Evolutionary conservation across 2,888 invertebrate species (phyloP).

Genomic region (Cheilosia urbana): DNA sequence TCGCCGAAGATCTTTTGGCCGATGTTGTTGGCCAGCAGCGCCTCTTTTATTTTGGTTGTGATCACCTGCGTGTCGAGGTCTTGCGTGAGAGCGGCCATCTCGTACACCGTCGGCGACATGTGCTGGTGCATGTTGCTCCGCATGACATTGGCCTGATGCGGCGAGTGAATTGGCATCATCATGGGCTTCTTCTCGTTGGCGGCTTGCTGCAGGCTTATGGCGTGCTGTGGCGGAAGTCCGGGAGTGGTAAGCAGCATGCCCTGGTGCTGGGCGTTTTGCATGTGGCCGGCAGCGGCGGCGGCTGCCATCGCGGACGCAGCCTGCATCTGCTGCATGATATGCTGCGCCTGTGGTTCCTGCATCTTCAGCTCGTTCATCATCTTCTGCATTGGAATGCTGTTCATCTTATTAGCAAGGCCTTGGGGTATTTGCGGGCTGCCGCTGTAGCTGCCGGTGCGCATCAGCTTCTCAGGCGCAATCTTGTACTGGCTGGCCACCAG

Average conservation of each 20-base stretch:
- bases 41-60: slow-evolving; percentile 98
- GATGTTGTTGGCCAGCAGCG: slow-evolving; percentile 97
- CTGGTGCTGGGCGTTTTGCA: slow-evolving; percentile 82
- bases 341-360: slow-evolving; percentile 88
- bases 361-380: slow-evolving; percentile 91
- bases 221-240: slow-evolving; percentile 90
- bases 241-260: slow-evolving; percentile 90
- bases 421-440: slow-evolving; percentile 90
- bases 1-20: slow-evolving; percentile 99
- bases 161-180: slow-evolving; percentile 86
- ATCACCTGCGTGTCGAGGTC: slow-evolving; percentile 98
- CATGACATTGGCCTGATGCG: slow-evolving; percentile 88
- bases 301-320: slow-evolving; percentile 84
- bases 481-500: slow-evolving; percentile 98
- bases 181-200: slow-evolving; percentile 85
- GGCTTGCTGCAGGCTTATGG: slow-evolving; percentile 88
- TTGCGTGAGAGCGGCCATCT: slow-evolving; percentile 98
- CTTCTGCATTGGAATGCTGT: slow-evolving; percentile 88
- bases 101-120: slow-evolving; percentile 97
- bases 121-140: slow-evolving; percentile 91
- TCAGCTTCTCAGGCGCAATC: slow-evolving; percentile 98
- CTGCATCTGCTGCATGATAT: slow-evolving; percentile 85
- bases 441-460: slow-evolving; percentile 97
- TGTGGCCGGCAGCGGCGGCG: slow-evolving; percentile 77
- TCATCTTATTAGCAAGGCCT: slow-evolving; percentile 90